Evolutionary conservation across 2,113 vertebrate species (phyloP).

Genomic region (Promerops cafer): DNA sequence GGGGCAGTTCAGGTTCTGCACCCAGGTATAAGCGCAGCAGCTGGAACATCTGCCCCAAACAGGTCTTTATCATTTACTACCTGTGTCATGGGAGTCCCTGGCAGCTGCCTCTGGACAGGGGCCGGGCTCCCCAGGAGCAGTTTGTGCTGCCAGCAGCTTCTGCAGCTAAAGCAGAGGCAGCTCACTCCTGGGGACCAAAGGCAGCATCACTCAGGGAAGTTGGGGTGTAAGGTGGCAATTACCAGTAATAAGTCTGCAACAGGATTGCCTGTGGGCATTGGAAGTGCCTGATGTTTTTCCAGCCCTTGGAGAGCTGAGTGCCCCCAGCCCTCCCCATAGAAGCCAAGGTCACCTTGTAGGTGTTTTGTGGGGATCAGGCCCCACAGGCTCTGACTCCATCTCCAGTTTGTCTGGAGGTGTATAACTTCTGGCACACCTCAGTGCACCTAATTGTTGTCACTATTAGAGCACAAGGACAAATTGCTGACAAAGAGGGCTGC

Average conservation of each 20-base stretch:
- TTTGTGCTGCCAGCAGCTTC: neutral
- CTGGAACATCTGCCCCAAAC: neutral
- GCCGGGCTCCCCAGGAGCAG: neutral
- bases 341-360: neutral
- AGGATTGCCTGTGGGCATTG: neutral
- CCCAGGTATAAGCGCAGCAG: neutral
- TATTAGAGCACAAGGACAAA: constrained; percentile 51
- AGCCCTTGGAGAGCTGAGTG: neutral
- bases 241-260: neutral
- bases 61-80: neutral
- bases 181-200: neutral
- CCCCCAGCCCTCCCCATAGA: neutral
- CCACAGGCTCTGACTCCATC: neutral
- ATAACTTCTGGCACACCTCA: constrained; percentile 14
- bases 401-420: neutral
- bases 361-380: neutral
- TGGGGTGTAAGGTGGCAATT: neutral
- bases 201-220: neutral
- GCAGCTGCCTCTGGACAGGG: neutral
- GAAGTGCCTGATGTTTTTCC: neutral
- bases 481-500: constrained; percentile 43
- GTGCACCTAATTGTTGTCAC: constrained; percentile 18
- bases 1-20: neutral
- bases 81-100: neutral
- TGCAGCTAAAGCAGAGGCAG: neutral